Conservation (phyloP, 1,140 invertebrate genomes). For the Drosophila aff. region DNA sequence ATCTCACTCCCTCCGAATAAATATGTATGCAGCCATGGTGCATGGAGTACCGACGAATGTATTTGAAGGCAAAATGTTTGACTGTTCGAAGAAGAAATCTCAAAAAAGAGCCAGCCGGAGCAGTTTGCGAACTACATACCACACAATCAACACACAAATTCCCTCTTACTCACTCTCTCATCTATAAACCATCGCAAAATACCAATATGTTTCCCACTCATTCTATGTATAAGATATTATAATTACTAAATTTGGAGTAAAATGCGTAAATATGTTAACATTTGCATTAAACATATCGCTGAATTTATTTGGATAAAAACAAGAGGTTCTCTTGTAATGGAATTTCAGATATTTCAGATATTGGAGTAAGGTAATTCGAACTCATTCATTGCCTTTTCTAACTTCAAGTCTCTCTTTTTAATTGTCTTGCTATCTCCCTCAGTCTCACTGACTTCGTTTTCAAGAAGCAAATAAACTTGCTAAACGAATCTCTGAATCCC, state of each 20-base stretch:
- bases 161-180: conserved; percentile 9
- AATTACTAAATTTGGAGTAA: conserved; percentile 24
- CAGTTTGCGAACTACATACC: conserved; percentile 19
- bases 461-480: background rate
- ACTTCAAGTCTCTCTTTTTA: background rate
- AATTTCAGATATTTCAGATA: background rate
- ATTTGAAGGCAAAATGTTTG: conserved; percentile 14
- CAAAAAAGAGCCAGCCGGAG: conserved; percentile 7
- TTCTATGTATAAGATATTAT: conserved; percentile 18
- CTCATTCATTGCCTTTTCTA: background rate
- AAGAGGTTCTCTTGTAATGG: background rate
- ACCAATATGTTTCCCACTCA: conserved; percentile 22
- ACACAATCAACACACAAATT: conserved; percentile 37
- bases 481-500: background rate
- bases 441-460: background rate
- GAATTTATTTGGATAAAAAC: background rate
- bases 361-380: background rate
- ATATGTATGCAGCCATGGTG: background rate
- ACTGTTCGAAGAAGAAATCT: conserved; percentile 2
- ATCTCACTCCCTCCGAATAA: conserved; percentile 90
- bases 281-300: conserved; percentile 9
- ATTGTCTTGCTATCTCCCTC: background rate
- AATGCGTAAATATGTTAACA: conserved; percentile 18
- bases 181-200: conserved; percentile 33
- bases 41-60: background rate